Percentiles rank a stretch among this genome's conserved stretches.
These are phyloP conservation scores for Leptinotarsa lineolata DNA, from an alignment of 1,140 invertebrate genomes.

Conservation along the genomic window DNA sequence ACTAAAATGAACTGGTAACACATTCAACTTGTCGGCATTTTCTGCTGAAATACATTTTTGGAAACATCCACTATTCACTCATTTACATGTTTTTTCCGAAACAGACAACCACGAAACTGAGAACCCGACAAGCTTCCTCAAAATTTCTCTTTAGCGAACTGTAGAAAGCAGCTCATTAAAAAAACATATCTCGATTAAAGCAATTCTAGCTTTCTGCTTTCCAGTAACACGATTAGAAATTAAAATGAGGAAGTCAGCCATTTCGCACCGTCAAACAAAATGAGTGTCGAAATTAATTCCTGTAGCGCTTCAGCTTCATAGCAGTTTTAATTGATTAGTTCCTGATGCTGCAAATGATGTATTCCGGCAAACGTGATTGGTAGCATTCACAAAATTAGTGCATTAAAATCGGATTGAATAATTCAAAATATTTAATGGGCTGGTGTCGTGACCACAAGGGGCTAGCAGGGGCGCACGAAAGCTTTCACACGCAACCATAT, in stretches of 20 bases:
- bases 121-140: not conserved
- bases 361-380: constrained; percentile 5
- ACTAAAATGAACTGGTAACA: too few relatives aligned
- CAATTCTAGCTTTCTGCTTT: constrained; percentile 4
- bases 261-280: not conserved
- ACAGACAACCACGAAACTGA: not conserved
- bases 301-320: not conserved
- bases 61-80: not conserved
- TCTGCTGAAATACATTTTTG: too few relatives aligned
- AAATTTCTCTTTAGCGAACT: constrained; percentile 2
- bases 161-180: constrained; percentile 9
- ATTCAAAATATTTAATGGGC: too few relatives aligned
- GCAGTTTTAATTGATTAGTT: constrained; percentile 18
- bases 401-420: not conserved
- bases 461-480: too few relatives aligned
- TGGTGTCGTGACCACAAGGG: too few relatives aligned
- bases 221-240: constrained; percentile 17
- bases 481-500: too few relatives aligned
- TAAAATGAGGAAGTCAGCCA: constrained; percentile 17
- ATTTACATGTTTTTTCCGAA: not conserved
- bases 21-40: too few relatives aligned
- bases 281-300: constrained; percentile 10
- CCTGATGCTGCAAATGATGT: constrained; percentile 10
- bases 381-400: not conserved
- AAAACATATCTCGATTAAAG: constrained; percentile 10